A percentile compares a stretch with the other conserved stretches of the same genome.
These are phyloP conservation scores for Sminthurinus aureus DNA, from an alignment of 2,888 invertebrate genomes.

Conservation along the genomic window DNA sequence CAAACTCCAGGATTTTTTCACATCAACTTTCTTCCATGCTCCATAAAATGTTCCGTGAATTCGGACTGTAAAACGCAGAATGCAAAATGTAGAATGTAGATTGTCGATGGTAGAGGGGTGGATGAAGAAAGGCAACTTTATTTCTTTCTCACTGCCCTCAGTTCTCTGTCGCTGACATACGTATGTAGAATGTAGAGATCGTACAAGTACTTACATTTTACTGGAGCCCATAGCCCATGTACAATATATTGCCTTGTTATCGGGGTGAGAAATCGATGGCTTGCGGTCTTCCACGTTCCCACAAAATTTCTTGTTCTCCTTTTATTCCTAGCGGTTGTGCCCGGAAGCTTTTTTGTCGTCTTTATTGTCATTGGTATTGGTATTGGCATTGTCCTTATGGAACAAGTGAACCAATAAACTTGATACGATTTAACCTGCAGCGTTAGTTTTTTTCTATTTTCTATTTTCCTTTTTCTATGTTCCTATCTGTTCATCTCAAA, in stretches of 20 bases:
- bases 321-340: neutral
- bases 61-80: too few relatives aligned
- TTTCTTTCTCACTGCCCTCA: slow-evolving; percentile 1
- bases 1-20: neutral
- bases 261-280: slow-evolving; percentile 42
- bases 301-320: slow-evolving; percentile 23
- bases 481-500: neutral
- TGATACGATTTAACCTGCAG: neutral
- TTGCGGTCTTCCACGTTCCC: slow-evolving; percentile 49
- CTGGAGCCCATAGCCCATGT: too few relatives aligned
- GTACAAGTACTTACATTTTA: too few relatives aligned
- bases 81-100: too few relatives aligned
- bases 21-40: neutral
- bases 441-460: neutral
- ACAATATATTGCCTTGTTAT: slow-evolving; percentile 4
- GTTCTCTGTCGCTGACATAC: neutral
- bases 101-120: neutral
- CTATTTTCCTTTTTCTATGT: slow-evolving; percentile 11
- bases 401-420: slow-evolving; percentile 34
- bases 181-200: too few relatives aligned
- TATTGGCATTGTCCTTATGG: too few relatives aligned
- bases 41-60: too few relatives aligned
- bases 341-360: slow-evolving; percentile 35
- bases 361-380: slow-evolving; percentile 8
- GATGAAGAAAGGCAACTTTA: neutral